Evolutionary conservation across 1,140 invertebrate species (phyloP), one percentile per base, ranked within the genome.

Genomic region (Drosophila arawakana): DNA sequence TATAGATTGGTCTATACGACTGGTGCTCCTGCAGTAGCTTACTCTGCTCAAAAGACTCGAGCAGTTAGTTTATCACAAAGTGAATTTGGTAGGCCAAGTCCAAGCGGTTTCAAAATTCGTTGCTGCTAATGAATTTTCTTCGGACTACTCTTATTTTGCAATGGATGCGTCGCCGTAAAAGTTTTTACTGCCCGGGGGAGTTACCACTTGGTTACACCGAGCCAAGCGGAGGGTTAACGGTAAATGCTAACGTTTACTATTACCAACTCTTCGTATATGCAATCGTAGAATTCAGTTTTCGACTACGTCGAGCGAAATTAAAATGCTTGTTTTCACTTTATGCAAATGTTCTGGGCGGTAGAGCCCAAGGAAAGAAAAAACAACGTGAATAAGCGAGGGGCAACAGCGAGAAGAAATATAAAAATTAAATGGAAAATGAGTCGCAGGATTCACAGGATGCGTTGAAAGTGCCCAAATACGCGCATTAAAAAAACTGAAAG

Each of bases 291-390:
- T 88, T 88, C 80, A 89, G 80, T 89, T 86, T 86, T 83, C 54
- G 59, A 78, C 84, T 89, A 71, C 78, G 84, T 75, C 84, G 84
- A 90, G 84, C 76, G 62, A 89, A 89, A 89, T 89, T 89, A 89
- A 89, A 89, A 89, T 89, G 84, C 84, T 89, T 89, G 84, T 89
- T 89, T 89, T 89, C 84, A 89, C 84, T 89, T 89, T 89, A 89
- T 89, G 84, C 81, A 89, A 89, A 89, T 89, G 89, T 81, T 76
- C 59, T 73, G 76, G 25, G 25, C 0, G 18, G 18, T 15, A 1
- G 18, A 1, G 18, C 18, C 2, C 0, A 30, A 30, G 3, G 25
- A 30, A 30, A 30, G 57, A 73, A 78, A 80, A 69, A 75, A 81
- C 81, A 83, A 72, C 58, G 59, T 30, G 25, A 30, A 30, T 30